Conservation (phyloP, 2,797 vertebrate genomes). For the Xyrichtys novacula region DNA sequence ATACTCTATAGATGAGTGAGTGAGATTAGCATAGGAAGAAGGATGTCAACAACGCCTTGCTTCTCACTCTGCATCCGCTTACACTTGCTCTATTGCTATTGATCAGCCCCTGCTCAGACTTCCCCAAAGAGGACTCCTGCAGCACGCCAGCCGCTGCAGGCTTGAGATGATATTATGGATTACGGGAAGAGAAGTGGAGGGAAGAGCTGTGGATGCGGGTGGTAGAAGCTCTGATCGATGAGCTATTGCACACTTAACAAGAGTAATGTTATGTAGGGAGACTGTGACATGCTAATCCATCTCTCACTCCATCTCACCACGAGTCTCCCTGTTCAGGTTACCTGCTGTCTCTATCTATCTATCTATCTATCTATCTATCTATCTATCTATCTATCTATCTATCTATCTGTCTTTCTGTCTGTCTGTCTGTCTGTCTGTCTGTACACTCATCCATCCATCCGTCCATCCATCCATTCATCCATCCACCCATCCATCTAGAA, state of each 20-base stretch:
- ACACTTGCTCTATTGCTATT: conserved; percentile 67
- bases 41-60: conserved; percentile 59
- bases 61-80: conserved; percentile 50
- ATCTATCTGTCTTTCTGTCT: conserved; percentile 35
- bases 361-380: conserved; percentile 20
- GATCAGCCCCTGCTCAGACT: conserved; percentile 65
- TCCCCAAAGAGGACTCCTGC: conserved; percentile 57
- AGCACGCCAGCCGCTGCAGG: conserved; percentile 38
- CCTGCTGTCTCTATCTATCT: conserved; percentile 2
- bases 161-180: conserved; percentile 80
- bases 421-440: conserved; percentile 30
- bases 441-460: conserved; percentile 21
- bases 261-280: conserved; percentile 82
- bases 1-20: conserved; percentile 56
- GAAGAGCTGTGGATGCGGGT: conserved; percentile 67
- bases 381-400: conserved; percentile 38
- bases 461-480: not conserved
- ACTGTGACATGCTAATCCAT: conserved; percentile 80
- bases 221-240: conserved; percentile 77
- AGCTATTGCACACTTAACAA: conserved; percentile 81
- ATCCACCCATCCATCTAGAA: too few species aligned
- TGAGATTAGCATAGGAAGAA: conserved; percentile 45
- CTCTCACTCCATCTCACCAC: conserved; percentile 65
- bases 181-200: conserved; percentile 68
- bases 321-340: conserved; percentile 45